A percentile compares a stretch with the other conserved stretches of the same genome.
These are phyloP conservation scores for Drosophila ustulata DNA, from an alignment of 2,888 invertebrate genomes.

Conservation along the genomic window DNA sequence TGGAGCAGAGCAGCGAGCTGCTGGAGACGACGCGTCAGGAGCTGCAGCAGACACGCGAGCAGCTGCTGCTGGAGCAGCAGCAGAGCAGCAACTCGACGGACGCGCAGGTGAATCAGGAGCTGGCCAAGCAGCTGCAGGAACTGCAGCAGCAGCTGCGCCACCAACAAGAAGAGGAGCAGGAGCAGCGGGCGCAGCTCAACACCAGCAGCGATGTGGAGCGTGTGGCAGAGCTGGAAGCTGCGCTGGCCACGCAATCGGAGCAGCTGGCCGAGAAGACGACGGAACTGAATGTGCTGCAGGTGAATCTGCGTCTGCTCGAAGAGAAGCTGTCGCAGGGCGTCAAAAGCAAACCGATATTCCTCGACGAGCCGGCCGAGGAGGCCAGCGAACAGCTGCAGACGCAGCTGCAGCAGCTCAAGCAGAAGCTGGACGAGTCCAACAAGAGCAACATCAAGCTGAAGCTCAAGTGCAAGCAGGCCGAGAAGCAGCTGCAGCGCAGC, in stretches of 20 bases:
- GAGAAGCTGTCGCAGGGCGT: constrained; percentile 81
- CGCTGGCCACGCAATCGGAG: constrained; percentile 86
- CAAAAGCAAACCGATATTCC: constrained; percentile 80
- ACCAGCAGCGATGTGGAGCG: constrained; percentile 70
- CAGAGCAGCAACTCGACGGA: constrained; percentile 47
- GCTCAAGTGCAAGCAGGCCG: constrained; percentile 90
- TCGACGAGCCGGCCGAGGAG: constrained; percentile 57
- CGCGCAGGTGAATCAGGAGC: constrained; percentile 73
- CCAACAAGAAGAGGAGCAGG: constrained; percentile 14
- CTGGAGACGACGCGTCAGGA: constrained; percentile 67
- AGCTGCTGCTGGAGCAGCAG: constrained; percentile 54
- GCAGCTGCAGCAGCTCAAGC: constrained; percentile 86
- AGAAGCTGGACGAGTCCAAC: constrained; percentile 90
- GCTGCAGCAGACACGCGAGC: constrained; percentile 85
- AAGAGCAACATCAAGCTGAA: constrained; percentile 85
- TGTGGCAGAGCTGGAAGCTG: constrained; percentile 84
- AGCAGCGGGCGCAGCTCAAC: constrained; percentile 59
- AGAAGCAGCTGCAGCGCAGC: constrained; percentile 90
- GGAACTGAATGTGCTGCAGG: constrained; percentile 86
- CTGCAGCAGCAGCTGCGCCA: constrained; percentile 50
- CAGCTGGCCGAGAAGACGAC: constrained; percentile 86
- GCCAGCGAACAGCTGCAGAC: constrained; percentile 76
- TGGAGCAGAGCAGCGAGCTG: too few species aligned
- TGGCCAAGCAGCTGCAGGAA: constrained; percentile 81
- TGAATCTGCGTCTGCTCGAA: constrained; percentile 83